Base-by-base conservation (phyloP, 2,797 vertebrate species). In the Vireo griseus region DNA sequence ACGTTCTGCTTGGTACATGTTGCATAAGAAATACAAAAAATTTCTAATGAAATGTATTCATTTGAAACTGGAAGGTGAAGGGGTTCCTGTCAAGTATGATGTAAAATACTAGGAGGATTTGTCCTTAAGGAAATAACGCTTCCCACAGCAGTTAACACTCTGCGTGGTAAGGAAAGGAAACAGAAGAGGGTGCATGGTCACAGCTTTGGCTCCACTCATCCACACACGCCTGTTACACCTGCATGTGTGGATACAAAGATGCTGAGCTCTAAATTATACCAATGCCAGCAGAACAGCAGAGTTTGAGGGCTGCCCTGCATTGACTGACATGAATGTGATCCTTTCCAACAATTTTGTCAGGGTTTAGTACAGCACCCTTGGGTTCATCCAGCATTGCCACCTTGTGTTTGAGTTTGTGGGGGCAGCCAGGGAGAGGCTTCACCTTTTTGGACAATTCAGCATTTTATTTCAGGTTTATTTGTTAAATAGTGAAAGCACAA, bases 111-210 rank as follows among this genome's bases (percentile, higher is more conserved):
- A 80, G 47, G 39, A 87, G 42, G 50, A 87, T 87, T 87, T 71
- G 66, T 74, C 81, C 91, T 88, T 86, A 74, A 83, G 85, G 87
- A 94, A 92, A 48, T 80, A 88, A 84, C 81, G 65, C 90, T 86
- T 85, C 91, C 88, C 50, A 77, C 75, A 54, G 39, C 58, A 89
- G n/a, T 63, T 89, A 91, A 74, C 68, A 67, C 57, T 74, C n/a
- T 24, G 2, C 28, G 26, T 39, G 67, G 39, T 83, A 87, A 82
- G 78, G 59, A 90, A 73, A 88, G 40, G 55, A 93, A 93, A 86
- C 63, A 85, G 84, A 82, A 80, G 77, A 91, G 75, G 9, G 20
- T 91, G 57, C 89, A 75, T 5, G 68, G 87, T 74, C 85, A 79
- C 68, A 90, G 78, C 35, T 79, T 86, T 68, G 91, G 61, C 59